Base-by-base conservation (phyloP, 2,797 vertebrate species). In the Galago senegalensis region DNA sequence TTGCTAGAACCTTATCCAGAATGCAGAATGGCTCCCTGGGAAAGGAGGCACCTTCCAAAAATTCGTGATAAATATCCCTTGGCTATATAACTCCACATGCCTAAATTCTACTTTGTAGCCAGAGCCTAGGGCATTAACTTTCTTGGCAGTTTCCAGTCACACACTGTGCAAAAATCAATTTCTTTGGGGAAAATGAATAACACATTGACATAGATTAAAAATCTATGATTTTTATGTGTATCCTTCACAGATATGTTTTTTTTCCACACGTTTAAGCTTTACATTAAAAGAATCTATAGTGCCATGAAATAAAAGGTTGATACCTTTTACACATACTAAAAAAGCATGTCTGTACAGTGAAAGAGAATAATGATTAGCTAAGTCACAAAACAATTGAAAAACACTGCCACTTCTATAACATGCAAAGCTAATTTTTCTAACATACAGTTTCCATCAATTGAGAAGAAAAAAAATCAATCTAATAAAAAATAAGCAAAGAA, bases 151-250 rank as follows among this genome's bases (percentile, higher is more conserved):
- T 96, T 96, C 95, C 89, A 96, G 76, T 92, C 77, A 88, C 85
- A 96, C 31, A 92, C 87, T 96, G 89, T 87, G 83, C 25, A 70
- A 72, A 97, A 96, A 97, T 95, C 96, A 95, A 94, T 97, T 96
- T 95, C 91, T 97, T 75, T 92, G 34, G 83, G 69, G 72, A 81
- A 96, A 95, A 96, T 89, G 92, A 83, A 96, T 94, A 91, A 87
- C 75, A 93, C n/a, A 73, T 21, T 82, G 27, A 23, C 94, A 46
- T 46, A 91, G 18, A 77, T 91, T 94, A 97, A 97, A 96, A 96
- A 93, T 91, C 69, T 56, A 94, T 85, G 70, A 61, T 88, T 93
- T 94, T 95, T 92, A 72, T 95, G 61, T 43, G 31, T 96, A 46
- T 81, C 77, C 81, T 90, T 60, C n/a, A 83, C 37, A 92, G 46